Conservation (phyloP, 2,113 vertebrate species). For the Echinops telfairi region DNA sequence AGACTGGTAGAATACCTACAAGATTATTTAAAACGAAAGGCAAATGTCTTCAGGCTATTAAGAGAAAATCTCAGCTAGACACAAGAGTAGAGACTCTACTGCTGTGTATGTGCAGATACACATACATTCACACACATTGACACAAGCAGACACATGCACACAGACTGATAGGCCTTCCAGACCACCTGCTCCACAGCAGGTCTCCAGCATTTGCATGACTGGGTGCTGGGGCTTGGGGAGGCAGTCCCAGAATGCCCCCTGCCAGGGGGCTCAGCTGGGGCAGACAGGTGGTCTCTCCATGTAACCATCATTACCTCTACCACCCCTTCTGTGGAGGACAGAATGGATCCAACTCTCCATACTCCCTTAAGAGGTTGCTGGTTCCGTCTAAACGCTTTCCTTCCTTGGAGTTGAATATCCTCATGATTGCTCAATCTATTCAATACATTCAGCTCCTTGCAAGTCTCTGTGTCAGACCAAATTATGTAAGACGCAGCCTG, state of each 20-base stretch:
- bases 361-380: neutral
- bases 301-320: neutral
- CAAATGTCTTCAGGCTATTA: neutral
- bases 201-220: neutral
- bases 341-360: neutral
- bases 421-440: neutral
- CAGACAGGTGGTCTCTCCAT: neutral
- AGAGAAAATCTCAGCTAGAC: neutral
- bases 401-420: neutral
- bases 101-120: neutral
- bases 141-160: neutral
- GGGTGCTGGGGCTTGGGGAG: neutral
- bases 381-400: neutral
- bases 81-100: neutral
- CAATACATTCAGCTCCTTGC: neutral
- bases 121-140: neutral
- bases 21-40: conserved; percentile 21
- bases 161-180: neutral
- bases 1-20: neutral
- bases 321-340: neutral
- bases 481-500: neutral
- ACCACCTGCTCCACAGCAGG: neutral
- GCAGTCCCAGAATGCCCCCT: neutral
- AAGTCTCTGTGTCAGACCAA: neutral
- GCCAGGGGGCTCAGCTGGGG: neutral